A percentile compares a stretch with the other conserved stretches of the same genome.
Evolutionary conservation across 2,113 vertebrate genomes (phyloP).

Genomic region (Siniperca chuatsi): DNA sequence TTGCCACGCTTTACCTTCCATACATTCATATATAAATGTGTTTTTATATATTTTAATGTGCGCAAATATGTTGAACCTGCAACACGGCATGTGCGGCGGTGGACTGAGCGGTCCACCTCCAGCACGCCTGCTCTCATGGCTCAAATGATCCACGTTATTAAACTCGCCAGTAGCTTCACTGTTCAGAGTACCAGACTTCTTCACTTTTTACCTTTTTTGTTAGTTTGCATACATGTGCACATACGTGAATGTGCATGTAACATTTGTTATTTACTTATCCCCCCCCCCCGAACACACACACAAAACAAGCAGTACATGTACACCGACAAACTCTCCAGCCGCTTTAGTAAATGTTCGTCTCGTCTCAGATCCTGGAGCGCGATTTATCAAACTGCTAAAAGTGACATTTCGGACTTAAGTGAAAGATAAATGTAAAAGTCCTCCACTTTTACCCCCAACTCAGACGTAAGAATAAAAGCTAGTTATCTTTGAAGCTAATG

Average conservation of each 20-base stretch:
- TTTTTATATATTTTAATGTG: conserved; percentile 80
- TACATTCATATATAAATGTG: conserved; percentile 1
- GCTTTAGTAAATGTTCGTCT: not conserved
- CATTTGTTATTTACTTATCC: conserved; percentile 28
- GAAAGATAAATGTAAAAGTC: not conserved
- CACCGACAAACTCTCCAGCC: conserved; percentile 65
- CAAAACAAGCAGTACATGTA: conserved; percentile 89
- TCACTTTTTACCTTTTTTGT: conserved; percentile 74
- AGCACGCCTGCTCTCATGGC: conserved; percentile 5
- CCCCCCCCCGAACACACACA: conserved; percentile 30
- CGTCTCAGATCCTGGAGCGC: not conserved
- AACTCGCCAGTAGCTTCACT: conserved; percentile 40
- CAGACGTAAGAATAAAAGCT: not conserved
- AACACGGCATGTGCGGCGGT: conserved; percentile 82
- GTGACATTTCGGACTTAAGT: not conserved
- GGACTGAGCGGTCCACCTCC: not conserved
- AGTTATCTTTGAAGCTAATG: no score
- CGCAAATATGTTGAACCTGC: conserved; percentile 95
- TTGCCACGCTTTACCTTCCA: conserved; percentile 14
- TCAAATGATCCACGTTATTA: not conserved
- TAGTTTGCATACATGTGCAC: conserved; percentile 75
- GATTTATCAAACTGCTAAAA: conserved; percentile 3
- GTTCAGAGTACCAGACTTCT: conserved; percentile 72
- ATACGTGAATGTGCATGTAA: conserved; percentile 28
- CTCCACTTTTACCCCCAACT: not conserved